Base-by-base conservation (phyloP, 2,888 invertebrate genomes). In the Tachina grossa region DNA sequence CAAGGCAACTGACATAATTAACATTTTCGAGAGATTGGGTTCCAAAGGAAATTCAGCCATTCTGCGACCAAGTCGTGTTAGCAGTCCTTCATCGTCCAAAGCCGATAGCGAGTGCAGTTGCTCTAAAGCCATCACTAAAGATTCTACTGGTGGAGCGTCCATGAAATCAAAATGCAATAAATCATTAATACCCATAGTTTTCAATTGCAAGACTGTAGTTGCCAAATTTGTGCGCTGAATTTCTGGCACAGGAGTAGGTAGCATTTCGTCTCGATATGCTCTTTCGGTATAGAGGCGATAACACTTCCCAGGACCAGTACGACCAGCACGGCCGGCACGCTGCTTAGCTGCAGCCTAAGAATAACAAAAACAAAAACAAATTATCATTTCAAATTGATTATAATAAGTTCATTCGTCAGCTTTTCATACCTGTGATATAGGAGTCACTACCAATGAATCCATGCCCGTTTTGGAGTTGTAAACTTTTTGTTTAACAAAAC, bases 11-110 rank as follows among this genome's bases (percentile, higher is more conserved):
- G 99, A 99, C 99, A 99, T 99, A 83, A 99, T 99, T 6, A 99
- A 94, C 95, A 99, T 98, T 94, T 99, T 99, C 0, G 98, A 98
- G 39, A 99, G 94, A 93, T 98, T 98, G 0, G 99, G 99, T 91
- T 99, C 99, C 75, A 99, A 93, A 0, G 99, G 99, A 92, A 99
- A 99, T 93, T 99, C 99, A 0, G 99, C 99, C 99, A 99, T 99
- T 92, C 97, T 94, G 83, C 97, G 93, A 0, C 97, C 97, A 0
- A 97, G 93, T 51, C 97, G 93, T 0, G 97, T 97, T 13, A 97
- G 93, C 57, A 97, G 93, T 13, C 99, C 98, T 92, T 98, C 98
- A 86, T 98, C 97, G 91, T 99, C 99, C 13, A 99, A 94, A 0
- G 99, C 99, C 51, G 98, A 98, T 4, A 99, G 94, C 8, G 98